phyloP scores from a whole-genome alignment of 2,797 vertebrate genomes.

The Enteromius afrohamiltoni region DNA sequence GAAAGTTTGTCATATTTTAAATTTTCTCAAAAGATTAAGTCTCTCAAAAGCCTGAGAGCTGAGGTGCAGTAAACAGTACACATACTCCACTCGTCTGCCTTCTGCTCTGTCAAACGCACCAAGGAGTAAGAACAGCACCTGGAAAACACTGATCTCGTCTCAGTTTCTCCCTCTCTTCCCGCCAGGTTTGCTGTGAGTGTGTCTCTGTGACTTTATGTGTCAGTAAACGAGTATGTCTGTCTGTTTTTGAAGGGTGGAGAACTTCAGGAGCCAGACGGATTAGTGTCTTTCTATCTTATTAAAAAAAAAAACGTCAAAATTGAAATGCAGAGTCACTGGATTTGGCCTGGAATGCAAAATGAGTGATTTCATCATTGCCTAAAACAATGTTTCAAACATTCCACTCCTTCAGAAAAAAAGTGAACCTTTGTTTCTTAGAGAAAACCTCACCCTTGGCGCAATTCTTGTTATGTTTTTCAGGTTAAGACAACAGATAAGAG shows the following conservation, averaged over 20 bases:
- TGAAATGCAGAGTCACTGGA: conserved; percentile 10
- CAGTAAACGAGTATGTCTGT: conserved; percentile 41
- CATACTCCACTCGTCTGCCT: conserved; percentile 7
- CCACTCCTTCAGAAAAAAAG: conserved; percentile 10
- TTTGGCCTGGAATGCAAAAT: conserved; percentile 35
- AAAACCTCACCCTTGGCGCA: not conserved
- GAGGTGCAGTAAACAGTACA: conserved; percentile 18
- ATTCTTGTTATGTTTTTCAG: conserved; percentile 19
- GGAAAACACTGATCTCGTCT: conserved; percentile 6
- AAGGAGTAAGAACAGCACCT: conserved; percentile 41
- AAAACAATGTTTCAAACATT: conserved; percentile 21
- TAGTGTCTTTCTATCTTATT: conserved; percentile 55
- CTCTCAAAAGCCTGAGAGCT: conserved; percentile 6
- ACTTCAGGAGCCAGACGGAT: conserved; percentile 56
- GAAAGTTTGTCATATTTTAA: conserved; percentile 40
- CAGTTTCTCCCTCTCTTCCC: conserved; percentile 10
- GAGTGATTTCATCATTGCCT: conserved; percentile 28
- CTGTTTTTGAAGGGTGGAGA: conserved; percentile 41
- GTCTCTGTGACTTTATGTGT: conserved; percentile 11
- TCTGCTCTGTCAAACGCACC: conserved; percentile 20
- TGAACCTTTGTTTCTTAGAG: not conserved
- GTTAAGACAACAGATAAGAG: conserved; percentile 19
- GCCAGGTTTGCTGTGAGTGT: conserved; percentile 11
- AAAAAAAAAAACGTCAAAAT: conserved; percentile 36
- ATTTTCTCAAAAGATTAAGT: conserved; percentile 42